Evolutionary conservation across 2,888 invertebrate species (phyloP), one percentile per base, ranked within the genome.

Genomic region (Lomographa bimaculata): DNA sequence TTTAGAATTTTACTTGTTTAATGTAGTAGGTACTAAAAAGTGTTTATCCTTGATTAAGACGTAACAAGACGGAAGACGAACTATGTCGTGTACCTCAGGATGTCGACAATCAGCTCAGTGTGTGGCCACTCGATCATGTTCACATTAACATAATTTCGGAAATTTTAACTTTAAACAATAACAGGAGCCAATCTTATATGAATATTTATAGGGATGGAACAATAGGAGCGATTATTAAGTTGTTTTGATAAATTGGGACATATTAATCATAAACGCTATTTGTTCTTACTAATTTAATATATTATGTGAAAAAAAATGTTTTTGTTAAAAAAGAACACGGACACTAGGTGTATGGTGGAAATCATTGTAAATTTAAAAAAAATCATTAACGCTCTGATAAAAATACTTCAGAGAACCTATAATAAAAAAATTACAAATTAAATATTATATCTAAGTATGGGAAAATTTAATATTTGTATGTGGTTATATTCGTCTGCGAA

Each of bases 131-230:
- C 46, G 51, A 48, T 46, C 46, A 46, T 50, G 47, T 56, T 23
- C 36, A 39, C 45, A 68, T 67, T 67, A 57, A 43, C 65, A 67
- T 68, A 67, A 68, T 64, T 58, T 57, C 46, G 38, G 48, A 45
- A 57, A 55, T 50, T 34, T 57, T 48, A 6, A 9, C 3, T 24
- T 25, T 21, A 57, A 39, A 41, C 44, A 20, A 18, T 36, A 16
- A 41, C 44, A 30, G 33, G 17, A 42, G 41, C 33, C 27, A 7
- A 38, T 25, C 34, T 20, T n/a, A 45, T 29, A 48, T 59, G 54
- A 50, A 57, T 59, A 57, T 56, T 53, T 52, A 57, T 54, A 39
- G 28, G 5, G n/a, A 16, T 6, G 1, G 0, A 27, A 20, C 29
- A 20, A 24, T 23, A 8, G 23, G 34, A 7, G 33, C 36, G 30